Base-by-base conservation (phyloP, 2,113 vertebrate genomes). In the Crotalus horridus region DNA sequence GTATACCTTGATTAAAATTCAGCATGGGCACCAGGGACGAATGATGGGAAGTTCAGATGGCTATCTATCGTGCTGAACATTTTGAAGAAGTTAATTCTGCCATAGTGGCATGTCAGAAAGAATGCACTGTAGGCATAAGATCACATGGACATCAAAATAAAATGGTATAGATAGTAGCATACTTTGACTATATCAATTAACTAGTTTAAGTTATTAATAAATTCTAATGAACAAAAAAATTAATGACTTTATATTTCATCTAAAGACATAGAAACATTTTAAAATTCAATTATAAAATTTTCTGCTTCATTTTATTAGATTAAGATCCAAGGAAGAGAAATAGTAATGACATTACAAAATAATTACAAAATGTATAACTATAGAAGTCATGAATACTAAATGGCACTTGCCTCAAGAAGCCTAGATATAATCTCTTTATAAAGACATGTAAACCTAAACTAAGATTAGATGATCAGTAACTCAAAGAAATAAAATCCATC, bases 191-290 rank as follows among this genome's bases (percentile, higher is more conserved):
- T 88, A 95, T 94, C 91, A 94, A 88, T 33, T 91, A 93, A 90
- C 51, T 89, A 81, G 85, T 93, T 94, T 90, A 94, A 96, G 64
- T 89, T 94, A 29, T 93, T 97, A 94, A 97, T 96, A 96, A 95
- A 93, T 55, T 90, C 93, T 89, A 97, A 95, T 94, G 91, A 95
- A 93, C 26, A 95, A 93, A 92, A 94, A 95, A 86, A n/a, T 21
- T 90, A 46, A 92, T 96, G 64, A 95, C 55, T 46, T 91, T 55
- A 90, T 94, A 51, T 96, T 94, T 95, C 92, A 94, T 91, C 93
- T 90, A 43, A 86, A 24, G 10, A 94, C 58, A 74, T 17, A 4
- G 15, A 93, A 94, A 92, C 55, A n/a, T 90, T 87, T 94, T 95
- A 94, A 93, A 95, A 61, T 91, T 94, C 59, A 94, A 94, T 20